Conservation (phyloP, 2,113 vertebrate genomes). For the Chaetura pelagica region DNA sequence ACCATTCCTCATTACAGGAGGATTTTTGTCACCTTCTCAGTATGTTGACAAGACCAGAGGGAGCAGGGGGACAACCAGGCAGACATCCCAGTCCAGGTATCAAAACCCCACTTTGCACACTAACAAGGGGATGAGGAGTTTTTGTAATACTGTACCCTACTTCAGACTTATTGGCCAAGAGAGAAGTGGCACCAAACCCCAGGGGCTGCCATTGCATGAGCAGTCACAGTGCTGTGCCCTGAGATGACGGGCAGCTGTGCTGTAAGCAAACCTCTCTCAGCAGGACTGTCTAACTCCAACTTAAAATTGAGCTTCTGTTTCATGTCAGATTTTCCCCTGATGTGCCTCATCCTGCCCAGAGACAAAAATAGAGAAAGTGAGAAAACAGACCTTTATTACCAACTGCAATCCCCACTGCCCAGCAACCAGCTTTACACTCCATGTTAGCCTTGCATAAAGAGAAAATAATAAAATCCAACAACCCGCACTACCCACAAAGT, state of each 20-base stretch:
- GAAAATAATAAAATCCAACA: conserved; percentile 69
- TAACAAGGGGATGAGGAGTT: not conserved
- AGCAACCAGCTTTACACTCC: conserved; percentile 21
- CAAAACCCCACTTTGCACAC: not conserved
- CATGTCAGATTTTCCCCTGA: conserved; percentile 55
- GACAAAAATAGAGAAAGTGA: conserved; percentile 72
- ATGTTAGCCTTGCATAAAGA: conserved; percentile 20
- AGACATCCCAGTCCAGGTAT: not conserved
- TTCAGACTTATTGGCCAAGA: not conserved
- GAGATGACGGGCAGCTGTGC: not conserved
- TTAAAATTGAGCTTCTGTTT: conserved; percentile 20
- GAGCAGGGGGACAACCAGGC: not conserved
- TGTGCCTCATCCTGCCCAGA: conserved; percentile 58
- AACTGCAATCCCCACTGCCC: conserved; percentile 44
- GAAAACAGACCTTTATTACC: conserved; percentile 72
- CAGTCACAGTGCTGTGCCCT: not conserved
- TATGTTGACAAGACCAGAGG: not conserved
- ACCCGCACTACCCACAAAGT: conserved; percentile 36
- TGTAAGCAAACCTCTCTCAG: not conserved
- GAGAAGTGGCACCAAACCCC: not conserved
- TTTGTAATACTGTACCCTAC: not conserved
- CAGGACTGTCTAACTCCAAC: conserved; percentile 35
- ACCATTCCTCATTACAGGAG: not conserved
- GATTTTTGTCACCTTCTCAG: not conserved
- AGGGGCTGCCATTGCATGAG: not conserved